A percentile compares a stretch with the other conserved stretches of the same genome.
phyloP scores from a whole-genome alignment of 2,888 invertebrate genomes.

The Bembecia ichneumoniformis region DNA sequence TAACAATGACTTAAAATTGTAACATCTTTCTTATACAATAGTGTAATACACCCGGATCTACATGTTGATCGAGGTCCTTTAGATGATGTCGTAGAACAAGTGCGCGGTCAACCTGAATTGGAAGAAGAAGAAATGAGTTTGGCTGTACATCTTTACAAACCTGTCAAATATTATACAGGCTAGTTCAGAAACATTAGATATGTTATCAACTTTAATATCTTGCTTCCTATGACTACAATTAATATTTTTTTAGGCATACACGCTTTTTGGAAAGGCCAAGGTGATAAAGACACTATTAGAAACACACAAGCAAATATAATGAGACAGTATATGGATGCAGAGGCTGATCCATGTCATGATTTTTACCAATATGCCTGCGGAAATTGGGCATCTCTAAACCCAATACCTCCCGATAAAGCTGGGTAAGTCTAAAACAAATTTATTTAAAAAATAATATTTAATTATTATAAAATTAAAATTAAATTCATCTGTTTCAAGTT shows the following conservation, averaged over 20 bases:
- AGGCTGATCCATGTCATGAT: conserved; percentile 83
- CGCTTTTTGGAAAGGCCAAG: conserved; percentile 74
- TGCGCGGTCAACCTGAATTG: conserved; percentile 58
- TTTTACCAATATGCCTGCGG: conserved; percentile 91
- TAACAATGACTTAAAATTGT: background rate
- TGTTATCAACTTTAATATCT: background rate
- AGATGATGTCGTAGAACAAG: conserved; percentile 60
- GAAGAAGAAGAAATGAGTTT: conserved; percentile 62
- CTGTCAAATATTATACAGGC: conserved; percentile 44
- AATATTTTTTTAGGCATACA: conserved; percentile 40
- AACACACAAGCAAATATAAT: conserved; percentile 78
- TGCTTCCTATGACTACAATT: background rate
- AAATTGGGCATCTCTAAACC: conserved; percentile 87
- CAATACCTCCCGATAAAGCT: conserved; percentile 90
- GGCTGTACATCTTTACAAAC: conserved; percentile 48
- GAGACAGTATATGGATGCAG: conserved; percentile 82
- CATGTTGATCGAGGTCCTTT: conserved; percentile 57
- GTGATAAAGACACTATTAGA: conserved; percentile 69
- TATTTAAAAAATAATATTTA: background rate
- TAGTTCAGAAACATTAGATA: background rate
- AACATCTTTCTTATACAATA: conserved; percentile 11
- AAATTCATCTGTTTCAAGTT: conserved; percentile 46
- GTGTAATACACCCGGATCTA: conserved; percentile 43
- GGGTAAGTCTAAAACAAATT: conserved; percentile 45
- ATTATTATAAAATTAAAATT: background rate